Conservation (phyloP, 2,113 vertebrate species). For the Cephalopterus ornatus region DNA sequence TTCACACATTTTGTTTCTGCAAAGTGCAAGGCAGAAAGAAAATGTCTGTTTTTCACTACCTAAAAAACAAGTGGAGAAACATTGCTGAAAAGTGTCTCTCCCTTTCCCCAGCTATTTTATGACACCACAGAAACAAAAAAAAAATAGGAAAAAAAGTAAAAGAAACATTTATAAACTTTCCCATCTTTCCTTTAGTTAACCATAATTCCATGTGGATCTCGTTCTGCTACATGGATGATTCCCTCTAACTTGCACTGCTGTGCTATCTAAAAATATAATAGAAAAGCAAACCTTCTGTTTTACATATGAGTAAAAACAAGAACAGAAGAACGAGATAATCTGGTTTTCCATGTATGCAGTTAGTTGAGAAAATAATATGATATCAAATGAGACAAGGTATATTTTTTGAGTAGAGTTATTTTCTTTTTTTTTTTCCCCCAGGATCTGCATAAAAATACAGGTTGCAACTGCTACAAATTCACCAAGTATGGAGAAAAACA, state of each 20-base stretch:
- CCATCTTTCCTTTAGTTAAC: not conserved
- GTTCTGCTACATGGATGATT: not conserved
- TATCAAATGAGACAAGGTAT: not conserved
- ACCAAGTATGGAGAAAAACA: not conserved
- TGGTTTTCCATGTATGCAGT: not conserved
- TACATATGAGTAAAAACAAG: not conserved
- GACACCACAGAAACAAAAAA: not conserved
- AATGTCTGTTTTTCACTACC: not conserved
- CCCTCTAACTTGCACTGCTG: not conserved
- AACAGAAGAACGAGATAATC: not conserved
- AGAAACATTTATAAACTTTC: not conserved
- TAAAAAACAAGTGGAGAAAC: not conserved
- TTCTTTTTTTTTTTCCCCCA: not conserved
- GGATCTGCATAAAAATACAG: not conserved
- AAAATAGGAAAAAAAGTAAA: not conserved
- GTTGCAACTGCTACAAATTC: not conserved
- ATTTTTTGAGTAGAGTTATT: not conserved
- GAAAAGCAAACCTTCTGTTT: not conserved
- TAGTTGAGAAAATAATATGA: not conserved
- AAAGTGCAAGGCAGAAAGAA: not conserved
- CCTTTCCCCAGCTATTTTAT: not conserved
- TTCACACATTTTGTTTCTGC: slow-evolving; percentile 3
- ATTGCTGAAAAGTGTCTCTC: not conserved
- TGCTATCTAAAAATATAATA: not conserved
- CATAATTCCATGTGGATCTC: not conserved